Conservation (phyloP, 1,140 invertebrate genomes). For the Conopomorpha cramerella region DNA sequence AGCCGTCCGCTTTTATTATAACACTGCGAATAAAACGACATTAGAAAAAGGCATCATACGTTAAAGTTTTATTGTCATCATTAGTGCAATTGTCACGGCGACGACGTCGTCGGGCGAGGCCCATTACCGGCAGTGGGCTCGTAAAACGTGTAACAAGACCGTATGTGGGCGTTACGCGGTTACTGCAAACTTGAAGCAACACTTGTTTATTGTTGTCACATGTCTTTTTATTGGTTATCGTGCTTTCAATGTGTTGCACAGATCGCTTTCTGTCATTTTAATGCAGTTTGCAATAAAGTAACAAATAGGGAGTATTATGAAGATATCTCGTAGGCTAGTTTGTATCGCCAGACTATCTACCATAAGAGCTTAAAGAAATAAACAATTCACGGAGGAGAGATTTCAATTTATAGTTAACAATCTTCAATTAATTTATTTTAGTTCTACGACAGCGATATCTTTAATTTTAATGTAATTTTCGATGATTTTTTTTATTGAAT, state of each 20-base stretch:
- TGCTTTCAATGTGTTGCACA: neutral
- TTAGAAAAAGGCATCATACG: neutral
- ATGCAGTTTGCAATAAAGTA: neutral
- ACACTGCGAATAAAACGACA: neutral
- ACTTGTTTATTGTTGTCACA: no score
- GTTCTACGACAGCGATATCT: no score
- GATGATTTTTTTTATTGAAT: no score
- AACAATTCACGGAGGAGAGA: no score
- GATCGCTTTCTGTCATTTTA: neutral
- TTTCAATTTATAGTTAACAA: no score
- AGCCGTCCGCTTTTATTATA: neutral
- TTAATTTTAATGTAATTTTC: no score
- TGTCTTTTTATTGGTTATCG: neutral
- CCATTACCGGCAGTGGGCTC: neutral
- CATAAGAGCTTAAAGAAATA: no score
- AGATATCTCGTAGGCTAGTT: neutral
- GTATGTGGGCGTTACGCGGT: constrained; percentile 3
- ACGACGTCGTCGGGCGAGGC: no score
- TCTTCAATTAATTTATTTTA: no score
- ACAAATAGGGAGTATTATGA: neutral
- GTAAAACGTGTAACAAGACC: constrained; percentile 2
- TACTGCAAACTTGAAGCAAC: neutral
- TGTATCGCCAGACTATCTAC: no score
- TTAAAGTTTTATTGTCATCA: neutral
- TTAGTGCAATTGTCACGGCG: neutral